phyloP scores from a whole-genome alignment of 2,797 vertebrate genomes.

The Oceanodroma leucorhoa region DNA sequence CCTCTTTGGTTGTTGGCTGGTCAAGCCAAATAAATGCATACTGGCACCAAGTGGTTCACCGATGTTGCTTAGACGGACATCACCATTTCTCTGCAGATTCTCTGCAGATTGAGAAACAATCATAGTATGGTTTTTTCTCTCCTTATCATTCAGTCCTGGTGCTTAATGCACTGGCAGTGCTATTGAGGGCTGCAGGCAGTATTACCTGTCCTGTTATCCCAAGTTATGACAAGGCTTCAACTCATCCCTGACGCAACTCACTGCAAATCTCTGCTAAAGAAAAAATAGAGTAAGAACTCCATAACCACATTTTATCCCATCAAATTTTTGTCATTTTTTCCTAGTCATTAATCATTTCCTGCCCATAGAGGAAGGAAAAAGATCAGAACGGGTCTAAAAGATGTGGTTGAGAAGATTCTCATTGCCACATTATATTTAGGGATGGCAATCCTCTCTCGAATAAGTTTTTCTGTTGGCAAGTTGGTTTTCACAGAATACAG shows the following conservation, averaged over 20 bases:
- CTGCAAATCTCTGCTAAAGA: background rate
- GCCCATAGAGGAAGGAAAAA: background rate
- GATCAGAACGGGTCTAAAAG: background rate
- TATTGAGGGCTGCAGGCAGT: background rate
- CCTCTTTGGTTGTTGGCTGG: background rate
- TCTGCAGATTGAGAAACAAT: background rate
- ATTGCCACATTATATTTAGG: background rate
- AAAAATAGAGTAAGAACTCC: background rate
- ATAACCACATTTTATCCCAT: background rate
- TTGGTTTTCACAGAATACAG: background rate
- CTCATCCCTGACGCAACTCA: background rate
- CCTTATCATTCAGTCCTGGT: background rate
- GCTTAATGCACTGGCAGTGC: background rate
- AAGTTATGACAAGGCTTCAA: background rate
- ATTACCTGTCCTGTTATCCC: background rate
- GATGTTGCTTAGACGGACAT: background rate
- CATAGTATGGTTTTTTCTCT: rapidly evolving
- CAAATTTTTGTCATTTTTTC: background rate
- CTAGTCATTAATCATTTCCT: background rate
- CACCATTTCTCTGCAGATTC: background rate
- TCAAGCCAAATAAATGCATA: background rate
- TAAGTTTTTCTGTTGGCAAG: background rate
- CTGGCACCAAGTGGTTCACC: background rate
- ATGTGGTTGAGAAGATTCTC: background rate
- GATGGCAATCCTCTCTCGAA: background rate